phyloP scores from a whole-genome alignment of 2,888 invertebrate genomes.

The Ophion costatus region DNA sequence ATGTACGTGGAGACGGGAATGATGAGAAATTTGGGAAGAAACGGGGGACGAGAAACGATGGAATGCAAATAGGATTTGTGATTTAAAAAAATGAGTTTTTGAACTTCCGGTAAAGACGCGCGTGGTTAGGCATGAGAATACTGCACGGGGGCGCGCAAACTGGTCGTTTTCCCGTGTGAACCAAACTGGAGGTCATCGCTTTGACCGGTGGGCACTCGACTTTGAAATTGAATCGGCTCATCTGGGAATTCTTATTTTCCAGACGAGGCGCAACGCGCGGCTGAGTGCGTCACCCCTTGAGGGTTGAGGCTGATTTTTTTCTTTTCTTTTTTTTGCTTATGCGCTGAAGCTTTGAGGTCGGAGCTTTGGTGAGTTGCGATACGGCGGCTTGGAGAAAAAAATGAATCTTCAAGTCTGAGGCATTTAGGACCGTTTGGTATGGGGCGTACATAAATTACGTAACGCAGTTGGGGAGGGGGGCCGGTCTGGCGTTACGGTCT shows the following conservation, averaged over 20 bases:
- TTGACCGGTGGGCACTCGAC: constrained; percentile 45
- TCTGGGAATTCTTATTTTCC: constrained; percentile 69
- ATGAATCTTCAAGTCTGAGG: no score
- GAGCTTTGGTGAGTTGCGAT: no score
- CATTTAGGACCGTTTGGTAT: no score
- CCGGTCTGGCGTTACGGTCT: no score
- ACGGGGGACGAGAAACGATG: background rate
- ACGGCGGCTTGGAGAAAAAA: no score
- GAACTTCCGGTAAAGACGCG: background rate
- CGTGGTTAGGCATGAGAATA: constrained; percentile 13
- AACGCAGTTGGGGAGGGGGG: no score
- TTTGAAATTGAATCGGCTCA: constrained; percentile 65
- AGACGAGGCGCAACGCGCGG: constrained; percentile 20
- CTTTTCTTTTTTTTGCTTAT: no score
- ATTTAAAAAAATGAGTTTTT: background rate
- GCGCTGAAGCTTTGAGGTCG: no score
- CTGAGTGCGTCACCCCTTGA: background rate
- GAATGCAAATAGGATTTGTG: background rate
- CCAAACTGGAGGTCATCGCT: constrained; percentile 28
- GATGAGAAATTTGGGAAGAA: background rate
- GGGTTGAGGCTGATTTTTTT: no score
- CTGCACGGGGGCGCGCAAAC: background rate
- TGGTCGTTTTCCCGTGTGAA: constrained; percentile 38
- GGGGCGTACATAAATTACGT: no score
- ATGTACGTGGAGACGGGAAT: background rate